Percentiles rank a stretch among this genome's conserved stretches.
phyloP scores from a whole-genome alignment of 2,888 invertebrate genomes.

The Hydrotaea cyrtoneurina region DNA sequence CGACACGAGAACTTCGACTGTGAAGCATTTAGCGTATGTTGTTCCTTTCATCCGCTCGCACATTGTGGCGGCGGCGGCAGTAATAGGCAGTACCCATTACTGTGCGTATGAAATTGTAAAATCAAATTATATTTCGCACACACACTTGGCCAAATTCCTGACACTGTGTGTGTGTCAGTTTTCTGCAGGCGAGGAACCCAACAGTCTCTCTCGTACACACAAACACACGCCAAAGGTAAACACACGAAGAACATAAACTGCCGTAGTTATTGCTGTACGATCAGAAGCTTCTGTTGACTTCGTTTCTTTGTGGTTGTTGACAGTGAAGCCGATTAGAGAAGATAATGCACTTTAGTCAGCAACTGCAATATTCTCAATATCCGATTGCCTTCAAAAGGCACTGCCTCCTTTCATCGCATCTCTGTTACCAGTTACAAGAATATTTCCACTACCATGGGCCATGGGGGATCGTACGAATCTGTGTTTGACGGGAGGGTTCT shows the following conservation, averaged over 20 bases:
- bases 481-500: too few relatives aligned
- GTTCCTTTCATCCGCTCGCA: conserved; percentile 33
- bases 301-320: neutral
- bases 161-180: conserved; percentile 1
- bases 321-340: too few relatives aligned
- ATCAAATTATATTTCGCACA: conserved; percentile 40
- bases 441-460: too few relatives aligned
- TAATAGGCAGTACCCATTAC: conserved; percentile 33
- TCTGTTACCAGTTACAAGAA: too few relatives aligned
- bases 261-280: neutral
- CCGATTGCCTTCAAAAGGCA: too few relatives aligned
- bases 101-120: conserved; percentile 49
- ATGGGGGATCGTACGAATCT: too few relatives aligned
- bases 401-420: too few relatives aligned
- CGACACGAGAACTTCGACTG: conserved; percentile 74
- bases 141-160: neutral
- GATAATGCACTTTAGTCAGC: too few relatives aligned
- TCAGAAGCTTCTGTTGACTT: neutral
- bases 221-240: neutral
- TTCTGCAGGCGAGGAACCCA: neutral
- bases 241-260: neutral
- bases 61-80: conserved; percentile 29
- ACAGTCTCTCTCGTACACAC: conserved; percentile 36
- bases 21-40: conserved; percentile 49
- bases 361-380: too few relatives aligned